Base-by-base conservation (phyloP, 2,797 vertebrate species). In the Acropternis orthonyx region DNA sequence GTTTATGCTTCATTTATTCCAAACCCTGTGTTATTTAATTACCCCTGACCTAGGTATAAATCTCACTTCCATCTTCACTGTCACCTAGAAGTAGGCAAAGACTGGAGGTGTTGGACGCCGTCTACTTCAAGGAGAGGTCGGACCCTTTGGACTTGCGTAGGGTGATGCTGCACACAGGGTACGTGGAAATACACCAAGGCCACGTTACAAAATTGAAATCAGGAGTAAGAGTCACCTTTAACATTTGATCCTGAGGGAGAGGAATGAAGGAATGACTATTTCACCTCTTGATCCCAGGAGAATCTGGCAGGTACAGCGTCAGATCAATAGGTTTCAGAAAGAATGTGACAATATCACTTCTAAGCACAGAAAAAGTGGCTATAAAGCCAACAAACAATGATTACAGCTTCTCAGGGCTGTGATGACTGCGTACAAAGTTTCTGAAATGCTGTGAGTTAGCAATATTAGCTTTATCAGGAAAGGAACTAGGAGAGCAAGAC, bases 121-220 rank as follows among this genome's bases (percentile, higher is more conserved):
- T 62, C 44, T 85, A 37, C 32, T 89, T 85, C 46, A n/a, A 14
- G 72, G 54, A 80, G 61, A 39, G 11, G 3, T 10, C 49, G 32
- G 52, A 56, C 34, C 30, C 46, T 72, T 67, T 52, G 41, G 23
- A 21, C 19, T 67, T 51, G 19, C 12, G 7, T 12, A 32, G n/a
- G 6, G 28, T 76, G 61, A 32, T 67, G 52, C 11, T 48, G 44
- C 44, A 23, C 7, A 52, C 36, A 26, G 51, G 6, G 3, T 52
- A 32, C 12, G 3, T 4, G 32, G 56, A 63, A 67, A 55, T 76
- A 46, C 30, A 43, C 10, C 2, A 3, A 0, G 0, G 14, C 12
- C 16, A 23, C 37, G 12, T 61, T 66, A 41, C 3, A 58, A 88
- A 74, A 55, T 32, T 1, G 6, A 68, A 58, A 68, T 51, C 7